Base-by-base conservation (phyloP, 2,888 invertebrate genomes). In the Volucella bombylans region DNA sequence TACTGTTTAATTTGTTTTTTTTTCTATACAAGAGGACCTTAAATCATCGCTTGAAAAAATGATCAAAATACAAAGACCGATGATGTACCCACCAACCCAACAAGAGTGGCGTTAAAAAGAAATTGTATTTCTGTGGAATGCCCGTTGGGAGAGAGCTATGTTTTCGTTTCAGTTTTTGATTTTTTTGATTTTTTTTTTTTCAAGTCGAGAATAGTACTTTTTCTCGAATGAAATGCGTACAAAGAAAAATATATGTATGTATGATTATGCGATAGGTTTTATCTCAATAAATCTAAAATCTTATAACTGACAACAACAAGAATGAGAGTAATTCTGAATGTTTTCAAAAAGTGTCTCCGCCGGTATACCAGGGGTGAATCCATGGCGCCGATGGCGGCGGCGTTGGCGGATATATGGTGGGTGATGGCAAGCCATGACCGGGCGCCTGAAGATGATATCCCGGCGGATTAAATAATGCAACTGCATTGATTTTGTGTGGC, bases 341-440 rank as follows among this genome's bases (percentile, higher is more conserved):
- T 67, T 41, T 74, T 90, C 88, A 91, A 83, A 91, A 91, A 9
- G 92, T 89, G 82, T 91, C 91, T 31, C 31, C 31, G 39, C 91
- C 92, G 54, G 91, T 88, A 87, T 91, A 92, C 92, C 92, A 92
- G 15, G 92, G 92, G 90, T 92, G 92, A 76, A 91, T 90, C 92
- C 92, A 92, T 4, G 92, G 91, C 2, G 92, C 90, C 52, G 92
- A 91, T 62, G 92, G 92, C 67, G 92, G 92, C 73, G 92, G 92
- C 57, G 92, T 92, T 62, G 92, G 92, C 80, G 92, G 92, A 89
- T 91, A 92, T 31, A 92, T 92, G 4, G 92, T 92, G n/a, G 92
- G 92, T 65, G 92, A 92, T 52, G 92, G 92, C 86, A 92, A 88
- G 0, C 91, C 92, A 85, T 91, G 91, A 73, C 77, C 87, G 31